Percentiles rank a stretch among this genome's conserved stretches.
Evolutionary conservation across 2,113 vertebrate species (phyloP).

Genomic region (Elgaria multicarinata): DNA sequence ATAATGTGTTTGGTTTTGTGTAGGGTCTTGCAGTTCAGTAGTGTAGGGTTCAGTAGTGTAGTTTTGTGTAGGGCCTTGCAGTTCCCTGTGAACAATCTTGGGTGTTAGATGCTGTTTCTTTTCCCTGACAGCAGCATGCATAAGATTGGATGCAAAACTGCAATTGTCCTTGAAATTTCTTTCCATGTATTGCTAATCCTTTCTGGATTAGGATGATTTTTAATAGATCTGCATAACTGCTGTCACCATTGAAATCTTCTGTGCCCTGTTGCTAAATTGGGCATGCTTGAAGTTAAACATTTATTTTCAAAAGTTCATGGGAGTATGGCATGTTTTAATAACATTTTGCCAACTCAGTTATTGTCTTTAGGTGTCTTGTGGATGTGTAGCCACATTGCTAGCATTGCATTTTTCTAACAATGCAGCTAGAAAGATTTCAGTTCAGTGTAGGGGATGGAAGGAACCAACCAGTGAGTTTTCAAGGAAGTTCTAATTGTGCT

Average conservation of each 20-base stretch:
- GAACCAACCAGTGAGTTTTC: not conserved
- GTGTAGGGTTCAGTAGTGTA: too few relatives aligned
- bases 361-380: constrained; percentile 9
- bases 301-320: constrained; percentile 42
- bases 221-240: not conserved
- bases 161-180: constrained; percentile 18
- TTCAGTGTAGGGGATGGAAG: not conserved
- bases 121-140: not conserved
- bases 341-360: not conserved
- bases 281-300: not conserved
- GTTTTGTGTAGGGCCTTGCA: not conserved
- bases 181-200: not conserved
- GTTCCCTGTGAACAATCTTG: too few relatives aligned
- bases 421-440: not conserved
- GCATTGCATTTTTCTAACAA: not conserved
- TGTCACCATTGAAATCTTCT: not conserved
- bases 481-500: not conserved
- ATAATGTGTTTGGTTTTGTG: not conserved
- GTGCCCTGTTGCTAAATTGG: not conserved
- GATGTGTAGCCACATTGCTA: not conserved
- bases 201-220: not conserved
- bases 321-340: constrained; percentile 27
- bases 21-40: too few relatives aligned
- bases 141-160: not conserved
- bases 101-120: not conserved